Evolutionary conservation across 2,888 invertebrate genomes (phyloP).

Genomic region (Mystacides longicornis): DNA sequence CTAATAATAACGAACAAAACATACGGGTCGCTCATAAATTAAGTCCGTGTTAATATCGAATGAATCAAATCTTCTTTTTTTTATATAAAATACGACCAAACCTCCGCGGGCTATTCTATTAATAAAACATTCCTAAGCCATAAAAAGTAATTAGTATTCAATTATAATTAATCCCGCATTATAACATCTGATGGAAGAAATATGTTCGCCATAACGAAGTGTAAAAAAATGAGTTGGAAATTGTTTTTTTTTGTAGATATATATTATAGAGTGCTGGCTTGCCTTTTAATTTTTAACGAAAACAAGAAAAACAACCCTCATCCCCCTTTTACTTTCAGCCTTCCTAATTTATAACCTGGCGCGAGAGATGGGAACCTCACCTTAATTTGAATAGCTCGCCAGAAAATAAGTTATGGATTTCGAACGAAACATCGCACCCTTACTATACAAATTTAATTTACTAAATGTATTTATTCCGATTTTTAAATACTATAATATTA

Average conservation of each 20-base stretch:
- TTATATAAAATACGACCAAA: not conserved
- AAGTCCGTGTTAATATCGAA: too few species aligned
- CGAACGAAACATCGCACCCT: too few species aligned
- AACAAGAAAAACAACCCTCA: slow-evolving; percentile 14
- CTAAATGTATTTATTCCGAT: too few species aligned
- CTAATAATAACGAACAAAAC: too few species aligned
- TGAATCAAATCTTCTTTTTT: too few species aligned
- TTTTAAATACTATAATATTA: too few species aligned
- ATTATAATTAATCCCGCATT: slow-evolving; percentile 20
- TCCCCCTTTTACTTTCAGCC: not conserved
- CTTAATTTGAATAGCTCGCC: too few species aligned
- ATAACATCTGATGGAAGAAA: slow-evolving; percentile 19
- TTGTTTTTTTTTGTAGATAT: slow-evolving; percentile 18
- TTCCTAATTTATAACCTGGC: slow-evolving; percentile 13
- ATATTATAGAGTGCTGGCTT: too few species aligned
- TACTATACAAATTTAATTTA: too few species aligned
- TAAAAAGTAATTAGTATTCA: slow-evolving; percentile 21
- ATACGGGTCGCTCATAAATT: too few species aligned
- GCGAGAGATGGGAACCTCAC: slow-evolving; percentile 1
- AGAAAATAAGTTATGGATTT: too few species aligned
- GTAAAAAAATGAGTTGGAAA: slow-evolving; percentile 20
- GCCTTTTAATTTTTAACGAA: slow-evolving; percentile 18
- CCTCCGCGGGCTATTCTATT: not conserved
- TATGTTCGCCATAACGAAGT: slow-evolving; percentile 17
- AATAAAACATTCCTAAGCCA: not conserved